Evolutionary conservation across 2,113 vertebrate genomes (phyloP), one percentile per base, ranked within the genome.

Genomic region (Desmodus rotundus): DNA sequence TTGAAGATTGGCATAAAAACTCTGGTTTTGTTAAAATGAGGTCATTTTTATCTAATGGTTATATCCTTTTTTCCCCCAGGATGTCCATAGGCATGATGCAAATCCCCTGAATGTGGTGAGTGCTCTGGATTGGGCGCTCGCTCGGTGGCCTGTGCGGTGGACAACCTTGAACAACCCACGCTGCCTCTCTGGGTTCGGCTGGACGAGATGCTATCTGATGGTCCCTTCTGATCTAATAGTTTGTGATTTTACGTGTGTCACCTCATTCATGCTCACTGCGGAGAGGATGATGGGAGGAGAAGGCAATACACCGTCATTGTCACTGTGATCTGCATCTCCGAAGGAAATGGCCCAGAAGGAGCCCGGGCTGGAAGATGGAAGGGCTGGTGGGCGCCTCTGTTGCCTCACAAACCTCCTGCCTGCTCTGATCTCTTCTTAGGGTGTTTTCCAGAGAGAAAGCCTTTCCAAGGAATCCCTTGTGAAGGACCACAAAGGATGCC

Each of bases 261-360:
- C 67, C 14, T 41, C 0, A 20, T 3, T 14, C 22, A 2, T 4
- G 31, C 31, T 7, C 26, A n/a, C 1, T 1, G 19, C 13, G 7
- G 68, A 54, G 24, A 88, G 33, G 36, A 7, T 3, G 14, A 31
- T 0, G 4, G n/a, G 10, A 36, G 5, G 20, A 68, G 47, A 36
- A 73, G 61, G 12, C 2, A 2, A n/a, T 10, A n/a, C 36, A 31
- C 43, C 12, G 14, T n/a, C 14, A 7, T 16, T 3, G 0, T n/a
- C 14, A 3, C 31, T 2, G 0, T 0, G 76, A 83, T 65, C 70
- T 36, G 61, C 41, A 20, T 31, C 65, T 86, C 67, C 7, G 7
- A 26, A 68, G 52, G 56, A 45, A 31, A 52, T 10, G 22, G 24
- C 43, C 13, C 0, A 0, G 24, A 4, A 38, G 31, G 41, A 45